A percentile compares a stretch with the other conserved stretches of the same genome.
phyloP scores from a whole-genome alignment of 2,888 invertebrate genomes.

The Meteorus colon region DNA sequence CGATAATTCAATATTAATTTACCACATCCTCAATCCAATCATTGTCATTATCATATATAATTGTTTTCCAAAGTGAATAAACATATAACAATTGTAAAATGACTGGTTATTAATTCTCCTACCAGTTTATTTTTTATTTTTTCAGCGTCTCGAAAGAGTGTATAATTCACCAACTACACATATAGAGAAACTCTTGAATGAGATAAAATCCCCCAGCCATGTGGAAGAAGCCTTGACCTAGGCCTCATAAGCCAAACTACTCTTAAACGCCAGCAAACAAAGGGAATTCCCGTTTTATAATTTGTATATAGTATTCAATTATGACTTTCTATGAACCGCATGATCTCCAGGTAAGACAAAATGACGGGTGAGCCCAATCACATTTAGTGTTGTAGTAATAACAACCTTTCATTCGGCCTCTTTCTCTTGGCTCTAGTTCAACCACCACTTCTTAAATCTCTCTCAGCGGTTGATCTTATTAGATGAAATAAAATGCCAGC shows the following conservation, averaged over 20 bases:
- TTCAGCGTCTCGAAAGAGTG: not conserved
- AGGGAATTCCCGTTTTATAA: conserved; percentile 17
- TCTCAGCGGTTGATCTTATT: not conserved
- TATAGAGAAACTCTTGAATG: conserved; percentile 10
- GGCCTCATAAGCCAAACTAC: conserved; percentile 17
- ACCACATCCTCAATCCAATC: not conserved
- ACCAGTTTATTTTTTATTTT: not conserved
- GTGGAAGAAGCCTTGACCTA: conserved; percentile 33
- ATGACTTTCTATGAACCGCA: not conserved
- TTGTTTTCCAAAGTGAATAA: not conserved
- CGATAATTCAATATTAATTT: not conserved
- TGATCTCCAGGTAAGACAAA: not conserved
- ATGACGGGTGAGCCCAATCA: not conserved
- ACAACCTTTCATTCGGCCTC: not conserved
- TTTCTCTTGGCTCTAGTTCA: not conserved
- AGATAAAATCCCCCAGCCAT: conserved; percentile 25
- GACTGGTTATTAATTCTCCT: no score
- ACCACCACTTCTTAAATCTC: not conserved
- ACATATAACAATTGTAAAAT: not conserved
- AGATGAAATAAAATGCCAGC: conserved; percentile 6
- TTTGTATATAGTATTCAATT: not conserved
- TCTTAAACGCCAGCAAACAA: conserved; percentile 15
- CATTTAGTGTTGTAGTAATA: not conserved
- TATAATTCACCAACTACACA: not conserved
- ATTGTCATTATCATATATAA: conserved; percentile 5